Evolutionary conservation across 2,113 vertebrate species (phyloP).

Genomic region (Bubalus kerabau): DNA sequence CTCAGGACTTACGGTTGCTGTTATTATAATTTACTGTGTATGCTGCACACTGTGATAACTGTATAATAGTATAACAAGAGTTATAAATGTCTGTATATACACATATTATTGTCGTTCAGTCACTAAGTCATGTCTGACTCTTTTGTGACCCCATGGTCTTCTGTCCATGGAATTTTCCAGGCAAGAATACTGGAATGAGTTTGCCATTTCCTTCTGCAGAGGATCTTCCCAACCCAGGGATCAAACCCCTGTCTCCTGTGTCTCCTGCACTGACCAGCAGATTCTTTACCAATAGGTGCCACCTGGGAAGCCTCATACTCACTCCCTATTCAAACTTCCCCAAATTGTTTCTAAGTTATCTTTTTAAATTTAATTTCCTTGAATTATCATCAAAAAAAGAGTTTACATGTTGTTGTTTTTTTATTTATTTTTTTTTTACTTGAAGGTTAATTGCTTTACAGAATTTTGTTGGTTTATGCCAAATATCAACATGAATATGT

Average conservation of each 20-base stretch:
- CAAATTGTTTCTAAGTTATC: background rate
- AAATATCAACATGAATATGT: background rate
- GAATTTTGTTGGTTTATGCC: background rate
- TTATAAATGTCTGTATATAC: background rate
- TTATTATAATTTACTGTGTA: background rate
- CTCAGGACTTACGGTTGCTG: background rate
- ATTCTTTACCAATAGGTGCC: background rate
- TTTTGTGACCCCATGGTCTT: background rate
- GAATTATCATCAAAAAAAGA: background rate
- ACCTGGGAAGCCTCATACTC: background rate
- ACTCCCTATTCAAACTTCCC: background rate
- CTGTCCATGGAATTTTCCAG: background rate
- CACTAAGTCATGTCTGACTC: background rate
- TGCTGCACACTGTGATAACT: background rate
- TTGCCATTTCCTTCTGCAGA: background rate
- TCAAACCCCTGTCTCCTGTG: background rate
- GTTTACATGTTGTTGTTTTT: background rate
- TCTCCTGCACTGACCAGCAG: background rate
- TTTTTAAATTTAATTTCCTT: background rate
- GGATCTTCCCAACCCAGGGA: background rate
- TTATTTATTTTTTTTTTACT: background rate
- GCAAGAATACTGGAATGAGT: background rate
- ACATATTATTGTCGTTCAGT: background rate
- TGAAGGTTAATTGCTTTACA: background rate
- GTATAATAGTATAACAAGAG: background rate